A percentile compares a stretch with the other conserved stretches of the same genome.
These are phyloP conservation scores for Mystacides longicornis DNA, from an alignment of 2,888 invertebrate genomes.

Conservation along the genomic window DNA sequence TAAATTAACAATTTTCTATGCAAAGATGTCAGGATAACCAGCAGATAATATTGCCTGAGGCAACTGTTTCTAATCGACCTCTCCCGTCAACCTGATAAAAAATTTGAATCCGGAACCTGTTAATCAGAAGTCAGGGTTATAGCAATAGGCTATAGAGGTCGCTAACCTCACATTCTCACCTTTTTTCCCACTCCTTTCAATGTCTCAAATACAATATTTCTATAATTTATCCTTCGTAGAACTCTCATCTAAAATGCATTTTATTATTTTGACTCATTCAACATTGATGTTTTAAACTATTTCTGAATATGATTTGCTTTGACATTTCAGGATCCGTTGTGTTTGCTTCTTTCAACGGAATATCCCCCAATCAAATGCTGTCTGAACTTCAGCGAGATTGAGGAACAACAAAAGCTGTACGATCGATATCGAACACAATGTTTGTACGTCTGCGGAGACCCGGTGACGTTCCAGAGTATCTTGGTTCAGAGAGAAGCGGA, in stretches of 20 bases:
- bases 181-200: no score
- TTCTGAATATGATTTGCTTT: not conserved
- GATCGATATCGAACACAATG: constrained; percentile 48
- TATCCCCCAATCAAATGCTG: constrained; percentile 51
- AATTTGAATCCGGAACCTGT: no score
- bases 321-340: constrained; percentile 44
- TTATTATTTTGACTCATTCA: not conserved
- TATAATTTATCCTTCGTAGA: no score
- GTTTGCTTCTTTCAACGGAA: constrained; percentile 44
- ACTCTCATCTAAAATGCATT: not conserved
- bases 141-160: no score
- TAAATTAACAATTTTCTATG: no score
- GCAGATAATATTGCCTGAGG: no score
- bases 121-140: no score
- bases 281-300: not conserved
- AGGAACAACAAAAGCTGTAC: constrained; percentile 43
- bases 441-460: constrained; percentile 44
- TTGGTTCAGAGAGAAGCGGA: constrained; percentile 42
- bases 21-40: no score
- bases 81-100: no score
- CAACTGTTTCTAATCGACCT: no score
- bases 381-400: constrained; percentile 43
- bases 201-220: no score
- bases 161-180: no score
- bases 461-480: constrained; percentile 45